Evolutionary conservation across 2,888 invertebrate species (phyloP), one percentile per base, ranked within the genome.

Genomic region (Lydus trimaculatus): DNA sequence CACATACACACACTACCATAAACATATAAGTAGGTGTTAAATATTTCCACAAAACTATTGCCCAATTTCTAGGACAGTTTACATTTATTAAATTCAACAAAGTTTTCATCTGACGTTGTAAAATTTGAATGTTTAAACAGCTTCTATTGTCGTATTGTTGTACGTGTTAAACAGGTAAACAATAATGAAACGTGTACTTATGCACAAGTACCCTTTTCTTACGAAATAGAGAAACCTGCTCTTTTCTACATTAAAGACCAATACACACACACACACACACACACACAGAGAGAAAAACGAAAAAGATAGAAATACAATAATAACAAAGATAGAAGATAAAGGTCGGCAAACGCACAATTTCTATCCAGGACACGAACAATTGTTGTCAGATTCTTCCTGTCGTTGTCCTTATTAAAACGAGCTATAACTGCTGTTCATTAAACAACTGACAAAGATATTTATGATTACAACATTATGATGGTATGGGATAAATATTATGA

Each of bases 81-180:
- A 43, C 43, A 43, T n/a, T 17, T 17, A 43, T 11, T 33, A 39
- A 39, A 39, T 39, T 15, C 39, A 43, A 43, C 39, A 43, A 43
- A 11, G 5, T 31, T 31, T 31, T n/a, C n/a, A 17, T 43, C 17
- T 43, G 39, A n/a, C n/a, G 39, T 48, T 20, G 36, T 36, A 36
- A 36, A 36, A 36, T 36, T 36, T 36, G 48, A 48, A 48, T 48
- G 11, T 7, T 48, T 20, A 48, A 48, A 48, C 48, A 43, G 28
- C 17, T 17, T n/a, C n/a, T 17, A 48, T 20, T 20, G 11, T 48
- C 20, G 20, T 48, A 48, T 48, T 48, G 20, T 20, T 48, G 20
- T 48, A 48, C 48, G 48, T 48, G 48, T 48, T 48, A 20, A 48
- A 48, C 48, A 48, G 23, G 20, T 48, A 48, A 48, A 48, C 48